Base-by-base conservation (phyloP, 2,113 vertebrate species). In the Prietella phreatophila region DNA sequence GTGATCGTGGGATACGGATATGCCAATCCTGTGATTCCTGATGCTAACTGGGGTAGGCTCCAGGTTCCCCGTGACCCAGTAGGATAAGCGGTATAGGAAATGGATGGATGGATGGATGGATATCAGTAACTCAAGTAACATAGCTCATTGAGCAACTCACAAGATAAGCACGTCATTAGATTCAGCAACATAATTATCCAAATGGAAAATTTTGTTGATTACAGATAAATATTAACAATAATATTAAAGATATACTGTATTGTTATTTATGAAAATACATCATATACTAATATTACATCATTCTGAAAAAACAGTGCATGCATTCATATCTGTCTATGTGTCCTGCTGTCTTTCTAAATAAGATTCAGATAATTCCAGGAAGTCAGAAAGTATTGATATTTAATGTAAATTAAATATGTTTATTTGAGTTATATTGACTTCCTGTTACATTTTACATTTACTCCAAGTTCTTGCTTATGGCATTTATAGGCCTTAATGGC, bases 401-500 rank as follows among this genome's bases (percentile, higher is more conserved):
- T 58, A 33, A 81, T 67, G 42, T 53, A n/a, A 63, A 65, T 83
- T 17, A 39, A 82, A 39, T 56, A 56, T 3, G 56, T 60, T 82
- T 83, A 83, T 83, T 63, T 42, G 39, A 65, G 65, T 65, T 63
- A 47, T 50, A 83, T 47, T 63, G 36, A 27, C 82, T 63, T 63
- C 58, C 22, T n/a, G 39, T 83, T 63, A 61, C 56, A 25, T 61
- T 63, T 84, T n/a, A 33, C n/a, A 69, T 69, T 69, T 67, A 84
- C 42, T 69, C 11, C 47, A 53, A 67, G 65, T 2, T 33, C 47
- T 25, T 71, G 17, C 83, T 55, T 84, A 55, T 69, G 65, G 47
- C 65, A 47, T 84, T 71, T 84, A 84, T 53, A 84, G 27, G 42
- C 13, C 61, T 53, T 71, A 84, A 84, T 71, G 65, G 65, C 50